Conservation (phyloP, 2,888 invertebrate species). For the Aphodius granarius region DNA sequence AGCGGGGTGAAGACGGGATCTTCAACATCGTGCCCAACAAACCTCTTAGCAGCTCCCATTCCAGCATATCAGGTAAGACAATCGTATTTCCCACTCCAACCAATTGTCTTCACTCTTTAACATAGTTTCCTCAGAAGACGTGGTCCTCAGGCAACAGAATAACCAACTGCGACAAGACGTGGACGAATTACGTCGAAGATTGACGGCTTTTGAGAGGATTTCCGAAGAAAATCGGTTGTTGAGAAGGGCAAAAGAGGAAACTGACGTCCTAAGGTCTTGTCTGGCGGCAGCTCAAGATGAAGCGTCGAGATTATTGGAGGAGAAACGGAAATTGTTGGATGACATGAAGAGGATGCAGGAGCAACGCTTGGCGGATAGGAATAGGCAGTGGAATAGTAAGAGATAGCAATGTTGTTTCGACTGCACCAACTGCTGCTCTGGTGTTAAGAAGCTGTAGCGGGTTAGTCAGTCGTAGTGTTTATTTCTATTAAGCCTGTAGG, state of each 20-base stretch:
- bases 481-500: slow-evolving; percentile 2
- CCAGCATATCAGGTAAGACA: slow-evolving; percentile 32
- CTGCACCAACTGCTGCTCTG: slow-evolving; percentile 66
- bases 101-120: neutral
- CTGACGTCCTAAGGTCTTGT: slow-evolving; percentile 61
- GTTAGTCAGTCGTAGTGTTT: slow-evolving; percentile 33
- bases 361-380: slow-evolving; percentile 49
- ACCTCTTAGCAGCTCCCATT: slow-evolving; percentile 24
- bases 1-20: slow-evolving; percentile 73
- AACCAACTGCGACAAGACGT: slow-evolving; percentile 63
- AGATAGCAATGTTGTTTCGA: slow-evolving; percentile 74
- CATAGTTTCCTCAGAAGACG: slow-evolving; percentile 26
- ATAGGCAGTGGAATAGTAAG: slow-evolving; percentile 58
- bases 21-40: slow-evolving; percentile 69
- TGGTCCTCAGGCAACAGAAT: slow-evolving; percentile 53
- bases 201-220: slow-evolving; percentile 61
- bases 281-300: slow-evolving; percentile 75
- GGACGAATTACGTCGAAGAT: slow-evolving; percentile 63
- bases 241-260: slow-evolving; percentile 60
- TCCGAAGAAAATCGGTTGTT: slow-evolving; percentile 62
- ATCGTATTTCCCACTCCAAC: neutral
- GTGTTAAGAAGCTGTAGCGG: slow-evolving; percentile 41
- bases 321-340: slow-evolving; percentile 73
- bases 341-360: slow-evolving; percentile 70
- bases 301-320: slow-evolving; percentile 68